Evolutionary conservation across 2,797 vertebrate species (phyloP), one percentile per base, ranked within the genome.

Genomic region (Scomberomorus guttatus): DNA sequence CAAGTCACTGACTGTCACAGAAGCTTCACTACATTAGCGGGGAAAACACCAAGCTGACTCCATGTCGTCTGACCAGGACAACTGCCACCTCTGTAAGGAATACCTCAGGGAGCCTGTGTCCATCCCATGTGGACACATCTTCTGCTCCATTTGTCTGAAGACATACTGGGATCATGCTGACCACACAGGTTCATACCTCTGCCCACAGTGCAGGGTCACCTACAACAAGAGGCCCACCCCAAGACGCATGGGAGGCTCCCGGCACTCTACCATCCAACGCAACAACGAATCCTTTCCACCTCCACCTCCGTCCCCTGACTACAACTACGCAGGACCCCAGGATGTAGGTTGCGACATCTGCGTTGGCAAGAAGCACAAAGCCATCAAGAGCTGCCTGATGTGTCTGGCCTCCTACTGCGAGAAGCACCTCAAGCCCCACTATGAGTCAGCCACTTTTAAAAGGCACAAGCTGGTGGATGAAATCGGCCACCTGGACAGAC

Each of bases 361-460:
- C 93, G 94, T 98, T 0, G 97, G 97, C 65, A 98, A 96, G 93
- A 99, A 98, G 94, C 95, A 98, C 84, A 98, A 97, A 91, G 98
- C 98, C 0, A 89, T 98, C 51, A 99, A 99, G 93, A 96, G 96
- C 46, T 99, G 98, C 89, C 90, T 99, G 92, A 98, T 98, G 93
- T 99, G 98, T 81, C 96, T 99, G 93, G 98, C 97, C 11, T 98
- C 97, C 64, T 99, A 98, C 93, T 99, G 98, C 0, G 98, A 99
- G 72, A 96, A 94, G 89, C 98, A 99, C 82, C 95, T 99, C 72
- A 98, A 99, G 88, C 98, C 98, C 74, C 98, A 99, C 74, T 96
- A 95, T 20, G 98, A 99, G 91, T 97, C 97, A 0, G 93, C 97
- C 0, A 98, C 98, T 17, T 99, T 99, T 81, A 97, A 98, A 11